These are phyloP conservation scores for Neotoma lepida DNA, from an alignment of 2,113 vertebrate species.

Conservation along the genomic window DNA sequence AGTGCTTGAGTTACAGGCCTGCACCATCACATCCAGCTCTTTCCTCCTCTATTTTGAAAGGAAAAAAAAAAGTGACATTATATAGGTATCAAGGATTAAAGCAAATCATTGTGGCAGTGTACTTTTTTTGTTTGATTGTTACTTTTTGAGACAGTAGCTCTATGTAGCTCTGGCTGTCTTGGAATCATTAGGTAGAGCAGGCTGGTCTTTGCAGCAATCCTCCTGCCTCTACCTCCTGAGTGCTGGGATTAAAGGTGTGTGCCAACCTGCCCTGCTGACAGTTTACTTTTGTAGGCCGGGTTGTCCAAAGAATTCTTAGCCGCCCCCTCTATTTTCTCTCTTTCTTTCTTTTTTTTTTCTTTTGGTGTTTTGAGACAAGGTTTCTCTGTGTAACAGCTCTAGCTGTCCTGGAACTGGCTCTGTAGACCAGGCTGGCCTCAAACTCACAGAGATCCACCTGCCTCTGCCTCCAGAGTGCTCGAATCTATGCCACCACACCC, in stretches of 20 bases:
- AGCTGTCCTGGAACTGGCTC: too few species aligned
- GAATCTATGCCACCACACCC: too few species aligned
- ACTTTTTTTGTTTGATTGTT: neutral
- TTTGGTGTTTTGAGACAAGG: too few species aligned
- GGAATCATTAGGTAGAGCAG: neutral
- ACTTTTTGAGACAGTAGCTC: neutral
- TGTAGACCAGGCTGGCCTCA: too few species aligned
- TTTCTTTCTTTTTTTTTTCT: too few species aligned
- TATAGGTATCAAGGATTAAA: slow-evolving; percentile 29
- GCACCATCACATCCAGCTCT: neutral
- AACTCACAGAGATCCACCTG: too few species aligned
- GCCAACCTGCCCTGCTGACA: neutral
- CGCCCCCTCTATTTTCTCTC: neutral
- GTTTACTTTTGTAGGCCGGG: neutral
- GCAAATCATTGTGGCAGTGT: neutral
- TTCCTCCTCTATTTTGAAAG: neutral
- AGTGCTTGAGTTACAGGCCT: neutral
- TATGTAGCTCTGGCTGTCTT: neutral
- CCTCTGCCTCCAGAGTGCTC: too few species aligned
- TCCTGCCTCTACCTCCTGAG: neutral
- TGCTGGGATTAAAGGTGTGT: neutral
- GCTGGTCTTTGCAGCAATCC: neutral
- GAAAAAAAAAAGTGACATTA: neutral
- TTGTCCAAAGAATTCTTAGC: neutral
- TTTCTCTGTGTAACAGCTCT: too few species aligned